Evolutionary conservation across 2,113 vertebrate genomes (phyloP), one percentile per base, ranked within the genome.

Genomic region (Charina bottae): DNA sequence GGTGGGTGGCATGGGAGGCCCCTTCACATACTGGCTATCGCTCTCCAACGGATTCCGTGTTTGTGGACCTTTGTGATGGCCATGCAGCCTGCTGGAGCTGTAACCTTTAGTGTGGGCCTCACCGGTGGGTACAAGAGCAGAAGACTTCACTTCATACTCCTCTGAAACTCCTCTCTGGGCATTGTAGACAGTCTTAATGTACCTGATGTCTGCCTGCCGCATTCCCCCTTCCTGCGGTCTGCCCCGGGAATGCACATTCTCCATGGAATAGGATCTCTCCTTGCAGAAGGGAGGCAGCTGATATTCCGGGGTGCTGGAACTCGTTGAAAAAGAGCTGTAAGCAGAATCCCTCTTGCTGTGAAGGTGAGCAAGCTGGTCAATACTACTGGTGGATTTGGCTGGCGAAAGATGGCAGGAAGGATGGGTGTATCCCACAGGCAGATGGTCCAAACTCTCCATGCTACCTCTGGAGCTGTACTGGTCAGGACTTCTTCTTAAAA

Each of bases 321-420:
- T 99, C 94, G 99, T 99, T 92, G 99, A 99, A 96, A 99, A 99
- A 90, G 99, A 99, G 94, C 98, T 99, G 94, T 99, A 99, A 3
- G 99, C 99, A 0, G 99, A 99, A 96, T 99, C 99, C 62, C 99
- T 98, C 96, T 99, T 99, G 98, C 97, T 99, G 97, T 99, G 98
- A 72, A 99, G 97, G 94, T 99, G 98, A 91, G 96, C 92, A 13
- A 98, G 97, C 96, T 98, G 99, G 95, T 99, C 99, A 3, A 99
- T 99, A 97, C 99, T 99, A 96, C 98, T 98, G 89, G 98, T 99
- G 26, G 99, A 99, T 95, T 99, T 99, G 96, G 97, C 98, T 0
- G 98, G 98, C 24, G 99, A 99, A 53, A 99, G 98, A 94, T 98
- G 98, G 96, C 98, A 99, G 86, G 98, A 97, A 26, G 98, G 98